phyloP scores from a whole-genome alignment of 2,797 vertebrate genomes.

The Leptoclinus maculatus region DNA sequence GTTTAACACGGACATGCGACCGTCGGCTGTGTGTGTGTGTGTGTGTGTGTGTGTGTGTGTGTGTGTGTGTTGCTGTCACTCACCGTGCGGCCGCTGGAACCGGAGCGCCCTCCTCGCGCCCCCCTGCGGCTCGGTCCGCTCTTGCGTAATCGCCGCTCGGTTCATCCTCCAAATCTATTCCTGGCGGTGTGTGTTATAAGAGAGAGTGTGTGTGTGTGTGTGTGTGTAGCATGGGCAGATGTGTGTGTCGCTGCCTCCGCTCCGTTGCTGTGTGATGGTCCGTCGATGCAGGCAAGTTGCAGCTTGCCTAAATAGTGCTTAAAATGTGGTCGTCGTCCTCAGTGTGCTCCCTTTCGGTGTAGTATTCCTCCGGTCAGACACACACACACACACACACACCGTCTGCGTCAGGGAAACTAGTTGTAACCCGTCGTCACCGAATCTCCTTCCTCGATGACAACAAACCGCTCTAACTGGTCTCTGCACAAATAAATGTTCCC shows the following conservation, averaged over 20 bases:
- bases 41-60: constrained; percentile 11
- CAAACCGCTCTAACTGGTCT: not conserved
- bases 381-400: not conserved
- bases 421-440: constrained; percentile 10
- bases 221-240: not conserved
- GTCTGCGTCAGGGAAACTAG: constrained; percentile 1
- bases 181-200: not conserved
- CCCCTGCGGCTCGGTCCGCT: constrained; percentile 27
- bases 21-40: not conserved
- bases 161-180: constrained; percentile 57
- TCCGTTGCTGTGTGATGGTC: not conserved
- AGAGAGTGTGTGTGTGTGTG: not conserved
- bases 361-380: not conserved
- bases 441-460: not conserved
- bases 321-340: not conserved
- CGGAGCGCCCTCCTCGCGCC: constrained; percentile 48
- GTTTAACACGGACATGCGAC: not conserved
- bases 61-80: constrained; percentile 38
- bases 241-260: not conserved
- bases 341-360: not conserved
- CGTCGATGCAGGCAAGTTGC: not conserved
- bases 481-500: not conserved
- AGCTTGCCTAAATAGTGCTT: not conserved
- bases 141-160: constrained; percentile 44
- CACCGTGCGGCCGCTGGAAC: constrained; percentile 75